Base-by-base conservation (phyloP, 2,888 invertebrate genomes). In the Plusia festucae region DNA sequence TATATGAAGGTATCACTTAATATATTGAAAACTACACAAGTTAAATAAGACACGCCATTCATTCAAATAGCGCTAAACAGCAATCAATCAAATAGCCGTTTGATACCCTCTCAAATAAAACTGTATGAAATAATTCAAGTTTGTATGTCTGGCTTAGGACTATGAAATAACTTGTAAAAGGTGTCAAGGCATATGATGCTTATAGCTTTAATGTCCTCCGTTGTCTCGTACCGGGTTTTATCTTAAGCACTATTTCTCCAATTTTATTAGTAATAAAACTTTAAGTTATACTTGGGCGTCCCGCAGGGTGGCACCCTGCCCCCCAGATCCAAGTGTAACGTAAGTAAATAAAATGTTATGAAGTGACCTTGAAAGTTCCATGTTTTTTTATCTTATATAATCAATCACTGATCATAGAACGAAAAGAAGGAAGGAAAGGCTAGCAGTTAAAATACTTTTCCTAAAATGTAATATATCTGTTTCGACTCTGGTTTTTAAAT, bases 221-320 rank as follows among this genome's bases (percentile, higher is more conserved):
- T 6, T 49, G 46, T 20, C 46, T 18, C 18, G 20, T 49, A 49
- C 46, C 4, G 9, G 16, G 46, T 18, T 49, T 20, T 49, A 49
- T 49, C 46, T 49, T 20, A 2, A 49, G 46, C 46, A 49, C 46
- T 49, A 49, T 49, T 44, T 44, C n/a, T 44, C 8, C 44, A 8
- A 44, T 44, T 18, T 49, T 49, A 49, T 49, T 49, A 49, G 18
- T 11, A 20, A 49, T 49, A 49, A 49, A 49, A 49, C 46, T 49
- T 49, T 49, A 11, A 49, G 46, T 13, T 20, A 11, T 49, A 49
- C 20, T 49, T 20, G 0, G 18, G 46, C 20, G 20, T 49, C 18
- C 46, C 20, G 8, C 46, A 20, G 20, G 46, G 46, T 11, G 11
- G 11, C 20, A 49, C 11, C 11, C 46, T 49, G 46, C 11, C 6